A percentile compares a stretch with the other conserved stretches of the same genome.
phyloP scores from a whole-genome alignment of 2,888 invertebrate genomes.

The Apodemia zela region DNA sequence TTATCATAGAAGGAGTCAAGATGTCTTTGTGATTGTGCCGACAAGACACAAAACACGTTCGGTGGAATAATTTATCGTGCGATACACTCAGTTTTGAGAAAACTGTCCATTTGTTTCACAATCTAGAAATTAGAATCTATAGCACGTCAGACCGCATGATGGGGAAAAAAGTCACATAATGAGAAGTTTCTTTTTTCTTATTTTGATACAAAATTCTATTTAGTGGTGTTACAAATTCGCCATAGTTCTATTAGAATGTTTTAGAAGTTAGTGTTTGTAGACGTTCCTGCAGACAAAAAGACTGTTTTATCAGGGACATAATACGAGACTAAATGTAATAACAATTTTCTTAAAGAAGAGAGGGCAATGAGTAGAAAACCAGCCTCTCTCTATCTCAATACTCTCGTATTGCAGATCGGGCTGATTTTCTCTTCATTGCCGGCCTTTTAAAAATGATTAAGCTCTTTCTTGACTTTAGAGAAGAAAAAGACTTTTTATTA shows the following conservation, averaged over 20 bases:
- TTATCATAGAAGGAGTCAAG: not conserved
- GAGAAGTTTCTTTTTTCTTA: not conserved
- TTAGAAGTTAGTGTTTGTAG: too few species aligned
- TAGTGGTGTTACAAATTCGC: not conserved
- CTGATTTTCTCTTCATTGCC: too few species aligned
- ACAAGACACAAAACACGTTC: constrained; percentile 33
- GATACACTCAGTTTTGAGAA: constrained; percentile 54
- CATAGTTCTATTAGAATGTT: not conserved
- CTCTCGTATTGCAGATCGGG: too few species aligned
- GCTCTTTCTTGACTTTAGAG: too few species aligned
- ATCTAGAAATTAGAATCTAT: constrained; percentile 62
- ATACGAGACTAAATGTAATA: too few species aligned
- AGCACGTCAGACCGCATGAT: constrained; percentile 53
- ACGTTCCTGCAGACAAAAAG: too few species aligned
- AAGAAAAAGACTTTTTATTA: too few species aligned
- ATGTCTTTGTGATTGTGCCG: constrained; percentile 36
- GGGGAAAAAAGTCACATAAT: constrained; percentile 17
- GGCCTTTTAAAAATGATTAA: too few species aligned
- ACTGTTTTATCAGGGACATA: too few species aligned
- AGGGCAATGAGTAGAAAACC: too few species aligned
- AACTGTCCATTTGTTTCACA: constrained; percentile 50
- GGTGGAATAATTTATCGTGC: not conserved
- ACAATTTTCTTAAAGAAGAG: too few species aligned
- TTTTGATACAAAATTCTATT: not conserved
- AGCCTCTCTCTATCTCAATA: too few species aligned